Evolutionary conservation across 2,888 invertebrate species (phyloP), one percentile per base, ranked within the genome.

Genomic region (Dasysyrphus albostriatus): DNA sequence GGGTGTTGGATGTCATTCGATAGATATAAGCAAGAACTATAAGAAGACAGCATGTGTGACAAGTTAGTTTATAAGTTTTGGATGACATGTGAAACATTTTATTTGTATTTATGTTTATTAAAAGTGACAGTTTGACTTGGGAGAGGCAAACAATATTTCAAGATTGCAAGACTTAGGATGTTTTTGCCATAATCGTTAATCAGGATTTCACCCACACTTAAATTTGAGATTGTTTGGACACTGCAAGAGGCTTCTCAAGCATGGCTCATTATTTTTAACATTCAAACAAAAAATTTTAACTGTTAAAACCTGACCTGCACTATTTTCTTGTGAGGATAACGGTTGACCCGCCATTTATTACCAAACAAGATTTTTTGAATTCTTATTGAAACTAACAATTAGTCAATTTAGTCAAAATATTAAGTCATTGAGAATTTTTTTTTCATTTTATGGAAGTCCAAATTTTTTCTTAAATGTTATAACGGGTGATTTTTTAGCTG

Each of bases 1-100:
- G 51, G 61, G 79, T 69, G 65, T 80, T 75, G 19, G 63, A 39
- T 59, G 44, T 77, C 59, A 78, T 61, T 59, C 29, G 29, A 67
- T 69, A 67, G 54, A 54, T 59, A 9, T 8, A 51, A 54, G 73
- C 49, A 24, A 24, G 24, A 24, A 24, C 24, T 24, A 24, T 24
- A 24, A 24, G 24, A 24, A 24, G 24, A 81, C 81, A 75, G 51
- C 54, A 58, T 75, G 56, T 81, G 44, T 44, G 51, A 56, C 61
- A 69, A 81, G 75, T 75, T 69, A 8, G 67, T 29, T 51, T 69
- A 54, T 39, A 54, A 32, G 58, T 58, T 44, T 67, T 47, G 14
- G 51, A 59, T 49, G 49, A 51, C 58, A 14, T 67, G 67, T 37
- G 12, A 37, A 54, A 42, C 54, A 37, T 58, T 56, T 56, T 32